Conservation (phyloP, 2,113 vertebrate species). For the Sterrhoptilus dennistouni region DNA sequence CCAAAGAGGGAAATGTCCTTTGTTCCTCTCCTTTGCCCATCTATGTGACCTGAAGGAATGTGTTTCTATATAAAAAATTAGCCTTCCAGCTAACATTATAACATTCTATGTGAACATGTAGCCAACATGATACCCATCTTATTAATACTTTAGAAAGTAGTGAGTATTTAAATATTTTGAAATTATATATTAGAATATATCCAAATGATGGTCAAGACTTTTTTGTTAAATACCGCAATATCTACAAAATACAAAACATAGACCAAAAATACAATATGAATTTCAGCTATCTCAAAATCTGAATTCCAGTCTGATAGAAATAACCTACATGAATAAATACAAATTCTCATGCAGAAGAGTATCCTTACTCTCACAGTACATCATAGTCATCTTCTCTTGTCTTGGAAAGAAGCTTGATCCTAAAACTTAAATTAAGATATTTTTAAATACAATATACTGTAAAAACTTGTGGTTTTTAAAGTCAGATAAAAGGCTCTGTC, state of each 20-base stretch:
- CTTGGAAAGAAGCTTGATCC: not conserved
- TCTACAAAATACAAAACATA: not conserved
- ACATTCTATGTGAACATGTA: not conserved
- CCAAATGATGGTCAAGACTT: not conserved
- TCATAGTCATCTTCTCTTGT: not conserved
- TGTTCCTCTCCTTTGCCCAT: not conserved
- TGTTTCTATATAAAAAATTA: not conserved
- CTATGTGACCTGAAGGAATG: not conserved
- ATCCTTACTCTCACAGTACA: not conserved
- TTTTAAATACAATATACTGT: not conserved
- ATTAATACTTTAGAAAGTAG: not conserved
- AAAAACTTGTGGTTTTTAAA: not conserved
- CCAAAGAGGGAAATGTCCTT: not conserved
- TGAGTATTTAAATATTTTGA: not conserved
- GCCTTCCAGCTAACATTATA: not conserved
- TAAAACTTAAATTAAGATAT: not conserved
- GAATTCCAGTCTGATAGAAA: not conserved
- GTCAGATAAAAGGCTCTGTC: not conserved
- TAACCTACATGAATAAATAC: not conserved
- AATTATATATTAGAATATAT: not conserved
- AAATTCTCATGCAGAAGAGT: not conserved
- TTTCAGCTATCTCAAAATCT: not conserved
- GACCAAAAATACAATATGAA: not conserved
- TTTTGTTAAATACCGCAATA: not conserved
- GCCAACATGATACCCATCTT: not conserved